These are phyloP conservation scores for Bombyx mori DNA, from an alignment of 1,140 invertebrate genomes.

Conservation along the genomic window DNA sequence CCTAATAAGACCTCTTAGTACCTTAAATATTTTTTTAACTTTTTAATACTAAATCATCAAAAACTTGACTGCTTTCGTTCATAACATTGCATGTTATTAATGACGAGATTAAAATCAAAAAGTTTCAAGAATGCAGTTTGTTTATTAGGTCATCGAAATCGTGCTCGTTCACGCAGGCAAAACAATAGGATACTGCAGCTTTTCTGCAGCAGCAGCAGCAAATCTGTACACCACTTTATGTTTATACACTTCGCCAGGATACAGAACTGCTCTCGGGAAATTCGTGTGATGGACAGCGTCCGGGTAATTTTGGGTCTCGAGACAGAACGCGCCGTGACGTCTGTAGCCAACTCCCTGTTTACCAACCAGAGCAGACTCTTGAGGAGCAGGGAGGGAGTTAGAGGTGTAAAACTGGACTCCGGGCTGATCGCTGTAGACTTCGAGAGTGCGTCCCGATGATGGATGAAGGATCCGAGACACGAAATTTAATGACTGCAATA, in stretches of 20 bases:
- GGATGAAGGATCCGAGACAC: conserved; percentile 76
- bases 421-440: conserved; percentile 88
- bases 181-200: too few relatives aligned
- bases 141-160: too few relatives aligned
- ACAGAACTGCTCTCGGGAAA: conserved; percentile 82
- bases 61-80: too few relatives aligned
- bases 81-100: too few relatives aligned
- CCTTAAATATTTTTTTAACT: too few relatives aligned
- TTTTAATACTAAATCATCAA: too few relatives aligned
- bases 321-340: conserved; percentile 86
- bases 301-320: conserved; percentile 95
- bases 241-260: conserved; percentile 80
- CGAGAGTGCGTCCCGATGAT: conserved; percentile 78
- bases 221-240: conserved; percentile 75
- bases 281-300: conserved; percentile 88
- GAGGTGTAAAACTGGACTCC: conserved; percentile 93
- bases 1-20: not conserved
- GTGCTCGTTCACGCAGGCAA: too few relatives aligned
- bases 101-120: too few relatives aligned
- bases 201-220: conserved; percentile 40
- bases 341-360: conserved; percentile 80
- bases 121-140: too few relatives aligned
- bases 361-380: conserved; percentile 71
- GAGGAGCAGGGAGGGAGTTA: conserved; percentile 79
- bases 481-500: conserved; percentile 44